These are phyloP conservation scores for Collichthys lucidus DNA, from an alignment of 2,113 vertebrate species.

Conservation along the genomic window DNA sequence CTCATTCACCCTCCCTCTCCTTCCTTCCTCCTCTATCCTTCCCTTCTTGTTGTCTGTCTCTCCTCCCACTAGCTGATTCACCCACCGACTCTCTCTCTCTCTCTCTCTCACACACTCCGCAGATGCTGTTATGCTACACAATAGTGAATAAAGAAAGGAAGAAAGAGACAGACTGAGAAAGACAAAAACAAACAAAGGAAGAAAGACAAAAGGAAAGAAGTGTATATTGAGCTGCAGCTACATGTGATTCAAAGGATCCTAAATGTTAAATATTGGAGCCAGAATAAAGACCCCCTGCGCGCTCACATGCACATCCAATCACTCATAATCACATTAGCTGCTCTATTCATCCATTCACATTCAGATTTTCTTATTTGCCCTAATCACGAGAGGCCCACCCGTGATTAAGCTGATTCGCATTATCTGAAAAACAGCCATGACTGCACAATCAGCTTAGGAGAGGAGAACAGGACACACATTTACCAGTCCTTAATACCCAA, in stretches of 20 bases:
- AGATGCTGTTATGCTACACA: conserved; percentile 63
- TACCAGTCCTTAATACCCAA: conserved; percentile 23
- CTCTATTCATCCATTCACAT: conserved; percentile 65
- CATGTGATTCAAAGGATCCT: conserved; percentile 16
- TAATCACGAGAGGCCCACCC: conserved; percentile 53
- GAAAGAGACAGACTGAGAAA: not conserved
- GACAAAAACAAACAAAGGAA: not conserved
- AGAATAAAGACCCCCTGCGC: conserved; percentile 28
- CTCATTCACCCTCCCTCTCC: conserved; percentile 74
- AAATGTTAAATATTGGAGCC: conserved; percentile 24
- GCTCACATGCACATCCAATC: conserved; percentile 37
- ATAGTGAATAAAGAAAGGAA: conserved; percentile 25
- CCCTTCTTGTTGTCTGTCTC: conserved; percentile 62
- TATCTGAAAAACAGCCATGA: conserved; percentile 41
- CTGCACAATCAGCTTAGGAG: conserved; percentile 44
- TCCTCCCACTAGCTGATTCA: conserved; percentile 75
- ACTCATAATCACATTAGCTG: conserved; percentile 64
- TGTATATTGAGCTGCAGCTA: not conserved
- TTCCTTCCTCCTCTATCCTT: conserved; percentile 59
- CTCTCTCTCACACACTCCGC: conserved; percentile 46
- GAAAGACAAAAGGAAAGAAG: not conserved
- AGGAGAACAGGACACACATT: conserved; percentile 31
- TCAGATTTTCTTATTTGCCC: conserved; percentile 46
- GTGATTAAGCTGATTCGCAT: conserved; percentile 60
- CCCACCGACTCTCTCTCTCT: conserved; percentile 16